Percentiles rank a stretch among this genome's conserved stretches.
These are phyloP conservation scores for Sisor rabdophorus DNA, from an alignment of 2,113 vertebrate species.

Conservation along the genomic window DNA sequence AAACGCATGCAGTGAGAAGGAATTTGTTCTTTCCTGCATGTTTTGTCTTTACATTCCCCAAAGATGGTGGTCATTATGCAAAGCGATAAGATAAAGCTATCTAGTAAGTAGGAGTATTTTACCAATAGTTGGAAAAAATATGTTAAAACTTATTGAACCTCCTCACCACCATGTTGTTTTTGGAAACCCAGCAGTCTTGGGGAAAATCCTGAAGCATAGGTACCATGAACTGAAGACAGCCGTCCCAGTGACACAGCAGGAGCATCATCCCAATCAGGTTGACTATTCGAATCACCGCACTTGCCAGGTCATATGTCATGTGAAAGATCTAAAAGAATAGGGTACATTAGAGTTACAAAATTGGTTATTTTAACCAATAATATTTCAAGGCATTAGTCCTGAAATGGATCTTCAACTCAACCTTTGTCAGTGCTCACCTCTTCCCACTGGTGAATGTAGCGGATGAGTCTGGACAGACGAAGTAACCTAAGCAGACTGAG, in stretches of 20 bases:
- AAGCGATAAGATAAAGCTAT: background rate
- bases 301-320: conserved; percentile 75
- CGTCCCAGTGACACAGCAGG: conserved; percentile 75
- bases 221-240: conserved; percentile 75
- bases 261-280: conserved; percentile 78
- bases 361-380: background rate
- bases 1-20: too few species aligned
- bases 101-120: background rate
- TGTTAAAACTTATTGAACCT: background rate
- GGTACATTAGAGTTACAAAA: background rate
- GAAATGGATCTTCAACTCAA: background rate
- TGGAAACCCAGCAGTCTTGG: conserved; percentile 70
- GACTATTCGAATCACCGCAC: conserved; percentile 72
- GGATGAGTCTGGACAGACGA: conserved; percentile 72
- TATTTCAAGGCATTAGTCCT: background rate
- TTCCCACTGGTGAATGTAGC: conserved; percentile 77
- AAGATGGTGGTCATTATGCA: background rate
- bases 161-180: conserved; percentile 75
- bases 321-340: conserved; percentile 67
- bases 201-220: conserved; percentile 77
- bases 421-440: conserved; percentile 62
- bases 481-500: conserved; percentile 73
- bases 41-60: background rate
- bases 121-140: background rate
- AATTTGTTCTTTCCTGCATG: too few species aligned